Evolutionary conservation across 2,113 vertebrate genomes (phyloP).

Genomic region (Sebastes schlegelii): DNA sequence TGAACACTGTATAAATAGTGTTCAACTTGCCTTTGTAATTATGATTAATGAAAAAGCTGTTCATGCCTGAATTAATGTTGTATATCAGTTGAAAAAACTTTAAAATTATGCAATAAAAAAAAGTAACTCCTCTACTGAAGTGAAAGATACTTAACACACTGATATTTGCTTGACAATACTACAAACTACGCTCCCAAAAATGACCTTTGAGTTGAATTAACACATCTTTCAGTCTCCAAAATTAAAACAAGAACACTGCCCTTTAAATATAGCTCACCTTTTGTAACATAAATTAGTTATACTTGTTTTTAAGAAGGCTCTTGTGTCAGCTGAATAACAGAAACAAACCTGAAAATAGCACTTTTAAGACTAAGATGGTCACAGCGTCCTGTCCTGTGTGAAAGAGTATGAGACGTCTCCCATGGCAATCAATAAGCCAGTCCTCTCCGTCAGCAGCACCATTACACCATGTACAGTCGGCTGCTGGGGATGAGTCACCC

Average conservation of each 20-base stretch:
- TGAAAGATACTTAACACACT: background rate
- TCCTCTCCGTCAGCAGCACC: constrained; percentile 42
- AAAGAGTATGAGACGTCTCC: constrained; percentile 17
- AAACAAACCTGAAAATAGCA: background rate
- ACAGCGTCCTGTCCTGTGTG: constrained; percentile 7
- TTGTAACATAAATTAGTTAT: background rate
- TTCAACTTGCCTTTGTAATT: background rate
- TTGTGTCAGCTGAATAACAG: background rate
- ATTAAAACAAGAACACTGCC: background rate
- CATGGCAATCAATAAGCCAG: constrained; percentile 53
- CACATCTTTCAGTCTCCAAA: background rate
- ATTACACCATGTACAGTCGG: background rate
- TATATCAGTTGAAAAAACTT: background rate
- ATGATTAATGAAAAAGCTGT: background rate
- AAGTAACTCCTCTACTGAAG: background rate
- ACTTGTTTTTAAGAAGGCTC: no score
- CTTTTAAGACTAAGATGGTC: background rate
- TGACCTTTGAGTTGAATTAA: background rate
- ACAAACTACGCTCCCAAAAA: background rate
- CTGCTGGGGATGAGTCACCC: constrained; percentile 39
- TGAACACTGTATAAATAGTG: background rate
- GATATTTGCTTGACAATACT: background rate
- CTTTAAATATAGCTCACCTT: background rate
- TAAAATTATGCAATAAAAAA: background rate
- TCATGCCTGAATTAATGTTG: background rate